phyloP scores from a whole-genome alignment of 2,797 vertebrate genomes.

The Mycteria americana region DNA sequence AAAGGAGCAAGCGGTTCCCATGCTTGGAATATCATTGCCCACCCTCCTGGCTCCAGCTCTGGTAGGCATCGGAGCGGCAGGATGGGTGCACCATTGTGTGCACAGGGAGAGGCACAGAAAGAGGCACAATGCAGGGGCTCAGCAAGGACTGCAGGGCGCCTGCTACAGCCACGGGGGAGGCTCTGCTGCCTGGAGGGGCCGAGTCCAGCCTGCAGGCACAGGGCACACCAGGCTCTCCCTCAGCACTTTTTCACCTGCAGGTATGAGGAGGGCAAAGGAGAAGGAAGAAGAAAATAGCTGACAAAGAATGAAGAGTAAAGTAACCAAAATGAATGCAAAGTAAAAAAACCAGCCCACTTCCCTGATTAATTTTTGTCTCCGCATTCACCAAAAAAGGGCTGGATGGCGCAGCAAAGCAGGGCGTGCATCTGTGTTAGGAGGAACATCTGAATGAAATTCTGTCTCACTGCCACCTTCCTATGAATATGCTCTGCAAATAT shows the following conservation, averaged over 20 bases:
- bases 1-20: neutral
- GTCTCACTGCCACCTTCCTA: neutral
- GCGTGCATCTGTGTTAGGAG: rapidly evolving
- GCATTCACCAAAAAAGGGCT: neutral
- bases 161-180: rapidly evolving
- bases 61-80: rapidly evolving
- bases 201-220: rapidly evolving
- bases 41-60: neutral
- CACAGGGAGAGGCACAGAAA: neutral
- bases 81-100: no score
- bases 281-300: neutral
- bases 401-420: neutral
- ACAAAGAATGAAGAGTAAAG: neutral
- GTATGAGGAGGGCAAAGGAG: neutral
- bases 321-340: neutral
- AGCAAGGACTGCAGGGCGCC: neutral
- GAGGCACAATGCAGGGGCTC: neutral
- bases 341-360: neutral
- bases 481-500: neutral
- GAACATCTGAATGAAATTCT: neutral
- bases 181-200: rapidly evolving
- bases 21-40: neutral
- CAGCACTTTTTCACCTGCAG: neutral
- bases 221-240: neutral
- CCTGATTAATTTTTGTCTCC: neutral